Base-by-base conservation (phyloP, 2,888 invertebrate species). In the Lysandra bellargus region DNA sequence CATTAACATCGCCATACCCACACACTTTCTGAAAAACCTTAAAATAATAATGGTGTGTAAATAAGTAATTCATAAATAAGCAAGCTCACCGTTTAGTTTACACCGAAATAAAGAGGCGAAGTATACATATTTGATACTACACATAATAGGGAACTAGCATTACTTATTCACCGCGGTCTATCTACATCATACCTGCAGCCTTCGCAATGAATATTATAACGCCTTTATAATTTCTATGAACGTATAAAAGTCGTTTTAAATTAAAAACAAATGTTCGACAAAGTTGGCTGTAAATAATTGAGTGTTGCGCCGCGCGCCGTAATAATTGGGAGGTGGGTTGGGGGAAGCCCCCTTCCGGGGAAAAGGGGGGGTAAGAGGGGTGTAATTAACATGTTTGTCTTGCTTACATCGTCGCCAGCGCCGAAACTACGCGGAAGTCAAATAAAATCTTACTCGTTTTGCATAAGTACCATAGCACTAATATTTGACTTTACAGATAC, bases 341-440 rank as follows among this genome's bases (percentile, higher is more conserved):
- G 84, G 81, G 81, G 80, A 84, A 84, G 82, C 17, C 57, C 57
- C 81, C 81, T 79, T 78, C 82, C 81, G 81, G 61, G 80, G 74
- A 80, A 37, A 69, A 60, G 53, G 30, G 74, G 61, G 78, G 12
- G 78, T 0, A 74, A 77, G 75, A 81, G 85, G 85, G 90, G 88
- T 88, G 89, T 92, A 92, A 93, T 94, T 93, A 93, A 91, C 93
- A 91, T 94, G 93, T 94, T 94, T 94, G 93, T 92, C 91, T 94
- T 93, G 89, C 92, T 92, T 92, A 92, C 92, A 90, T 91, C 93
- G 92, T 90, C 91, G 90, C 90, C 88, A 89, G 90, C 89, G 89
- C 89, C 89, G 88, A 91, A 94, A 94, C 93, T 93, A 92, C 91
- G 90, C 87, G 89, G 88, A 93, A 94, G 90, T 94, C 92, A 93